These are phyloP conservation scores for Puffinus mauretanicus DNA, from an alignment of 2,113 vertebrate species.

Conservation along the genomic window DNA sequence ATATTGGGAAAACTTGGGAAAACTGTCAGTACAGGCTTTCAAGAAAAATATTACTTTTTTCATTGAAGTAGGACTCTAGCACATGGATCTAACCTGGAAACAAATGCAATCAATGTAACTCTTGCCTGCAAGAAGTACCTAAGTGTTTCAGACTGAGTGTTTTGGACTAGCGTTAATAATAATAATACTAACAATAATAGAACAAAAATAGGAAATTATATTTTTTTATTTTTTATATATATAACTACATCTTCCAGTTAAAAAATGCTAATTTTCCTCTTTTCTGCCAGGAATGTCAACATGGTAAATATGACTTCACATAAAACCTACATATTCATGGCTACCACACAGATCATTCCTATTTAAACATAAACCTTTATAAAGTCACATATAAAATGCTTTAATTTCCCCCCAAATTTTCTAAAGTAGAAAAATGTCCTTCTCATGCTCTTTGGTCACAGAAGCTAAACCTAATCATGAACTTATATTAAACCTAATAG, in stretches of 20 bases:
- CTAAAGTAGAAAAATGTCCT: not conserved
- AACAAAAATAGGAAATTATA: not conserved
- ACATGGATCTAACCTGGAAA: not conserved
- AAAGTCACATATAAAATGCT: not conserved
- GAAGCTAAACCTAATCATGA: not conserved
- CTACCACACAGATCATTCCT: not conserved
- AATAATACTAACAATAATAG: not conserved
- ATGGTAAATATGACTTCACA: not conserved
- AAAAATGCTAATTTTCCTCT: not conserved
- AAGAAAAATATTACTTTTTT: not conserved
- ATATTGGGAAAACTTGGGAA: not conserved
- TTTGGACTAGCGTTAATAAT: not conserved
- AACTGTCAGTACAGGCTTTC: accelerated
- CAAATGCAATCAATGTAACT: not conserved
- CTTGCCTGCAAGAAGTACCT: not conserved
- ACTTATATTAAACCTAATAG: not conserved
- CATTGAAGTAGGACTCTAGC: not conserved
- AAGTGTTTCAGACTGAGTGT: not conserved
- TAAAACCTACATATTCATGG: not conserved
- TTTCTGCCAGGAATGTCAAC: not conserved
- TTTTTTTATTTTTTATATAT: not conserved
- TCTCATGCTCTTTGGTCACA: not conserved
- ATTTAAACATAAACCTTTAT: not conserved
- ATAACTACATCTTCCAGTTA: not conserved
- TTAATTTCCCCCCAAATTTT: not conserved